Evolutionary conservation across 2,797 vertebrate genomes (phyloP), one percentile per base, ranked within the genome.

Genomic region (Macrochelys suwanniensis): DNA sequence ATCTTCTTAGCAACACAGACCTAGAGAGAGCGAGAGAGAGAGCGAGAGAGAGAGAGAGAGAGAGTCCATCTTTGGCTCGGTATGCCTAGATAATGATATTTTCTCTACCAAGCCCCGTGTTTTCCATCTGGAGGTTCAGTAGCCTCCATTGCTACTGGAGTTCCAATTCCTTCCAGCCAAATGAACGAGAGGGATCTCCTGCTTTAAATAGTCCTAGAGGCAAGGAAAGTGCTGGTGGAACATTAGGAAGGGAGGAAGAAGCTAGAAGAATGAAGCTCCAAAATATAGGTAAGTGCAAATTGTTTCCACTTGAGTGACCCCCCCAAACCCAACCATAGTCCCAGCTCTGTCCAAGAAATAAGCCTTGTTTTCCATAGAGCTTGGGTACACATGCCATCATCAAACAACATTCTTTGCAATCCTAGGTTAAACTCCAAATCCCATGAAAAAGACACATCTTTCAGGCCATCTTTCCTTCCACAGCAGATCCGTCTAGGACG

Each of bases 361-460:
- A 54, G 54, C 8, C n/a, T 89, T 95, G 78, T 61, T 97, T 93
- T 96, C 93, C 92, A 95, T 92, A 82, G 96, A 89, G 95, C 95
- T 92, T 8, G 90, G 51, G 93, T 94, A 79, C 90, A 82, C 89
- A 42, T 26, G 80, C 28, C 4, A 5, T 49, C 93, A 92, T 86
- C 92, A 95, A 93, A 79, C 17, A 54, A 89, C 92, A 93, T 84
- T 94, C 92, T 92, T 93, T 86, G 85, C 94, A 96, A 89, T 93
- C 95, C 92, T 17, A 42, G 5, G 47, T 68, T 61, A 51, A 71
- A 26, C 33, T 25, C 65, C 33, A 37, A 51, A 16, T 45, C 93
- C 90, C 92, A 90, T 89, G 89, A 90, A 92, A 96, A 56, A 92
- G 85, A 95, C 84, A 87, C 31, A 81, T 83, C 74, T 96, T 87